These are phyloP conservation scores for Plecotus auritus DNA, from an alignment of 2,113 vertebrate species.

Conservation along the genomic window DNA sequence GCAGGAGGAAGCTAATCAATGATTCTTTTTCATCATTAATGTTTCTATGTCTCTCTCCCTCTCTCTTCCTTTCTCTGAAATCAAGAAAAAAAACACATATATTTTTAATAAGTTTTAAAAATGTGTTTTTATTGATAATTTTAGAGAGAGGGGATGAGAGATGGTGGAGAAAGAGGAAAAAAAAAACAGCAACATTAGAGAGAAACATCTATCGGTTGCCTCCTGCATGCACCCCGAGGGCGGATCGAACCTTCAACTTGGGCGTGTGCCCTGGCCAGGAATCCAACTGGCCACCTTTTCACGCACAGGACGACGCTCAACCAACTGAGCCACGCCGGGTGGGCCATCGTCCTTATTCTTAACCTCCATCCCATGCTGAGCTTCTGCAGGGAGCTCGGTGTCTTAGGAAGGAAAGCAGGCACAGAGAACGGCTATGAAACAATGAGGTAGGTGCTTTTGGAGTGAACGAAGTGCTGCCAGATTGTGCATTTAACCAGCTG, in stretches of 20 bases:
- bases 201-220: neutral
- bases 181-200: no score
- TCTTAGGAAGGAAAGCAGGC: neutral
- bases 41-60: no score
- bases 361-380: no score
- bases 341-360: neutral
- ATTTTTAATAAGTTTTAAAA: no score
- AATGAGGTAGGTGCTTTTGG: neutral
- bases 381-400: accelerated
- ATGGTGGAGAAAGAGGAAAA: no score
- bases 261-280: no score
- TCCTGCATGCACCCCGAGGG: neutral
- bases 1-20: no score
- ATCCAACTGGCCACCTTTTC: neutral
- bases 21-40: no score
- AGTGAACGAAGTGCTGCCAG: accelerated
- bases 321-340: neutral
- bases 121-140: neutral
- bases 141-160: neutral
- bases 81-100: no score
- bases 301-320: neutral
- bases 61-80: no score
- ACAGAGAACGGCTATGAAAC: neutral
- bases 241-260: no score
- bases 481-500: neutral